Percentiles rank a stretch among this genome's conserved stretches.
phyloP scores from a whole-genome alignment of 2,113 vertebrate genomes.

The Phalacrocorax aristotelis region DNA sequence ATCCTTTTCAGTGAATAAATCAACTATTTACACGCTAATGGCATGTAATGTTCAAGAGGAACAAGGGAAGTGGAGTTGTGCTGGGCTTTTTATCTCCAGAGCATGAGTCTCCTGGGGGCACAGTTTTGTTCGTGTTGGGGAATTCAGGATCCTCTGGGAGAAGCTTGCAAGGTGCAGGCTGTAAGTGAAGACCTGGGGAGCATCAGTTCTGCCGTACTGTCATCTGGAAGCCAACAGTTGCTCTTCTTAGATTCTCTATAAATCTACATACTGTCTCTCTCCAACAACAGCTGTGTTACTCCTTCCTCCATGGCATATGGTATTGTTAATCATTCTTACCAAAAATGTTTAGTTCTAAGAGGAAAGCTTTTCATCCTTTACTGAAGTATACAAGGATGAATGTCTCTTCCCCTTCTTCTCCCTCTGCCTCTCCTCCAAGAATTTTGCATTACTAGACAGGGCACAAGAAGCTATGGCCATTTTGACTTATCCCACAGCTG shows the following conservation, averaged over 20 bases:
- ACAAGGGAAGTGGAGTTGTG: neutral
- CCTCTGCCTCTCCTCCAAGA: neutral
- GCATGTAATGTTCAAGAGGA: neutral
- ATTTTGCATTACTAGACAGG: neutral
- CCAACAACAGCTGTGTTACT: neutral
- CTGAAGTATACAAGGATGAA: neutral
- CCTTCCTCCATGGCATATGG: neutral
- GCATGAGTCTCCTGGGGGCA: accelerated
- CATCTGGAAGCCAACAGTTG: neutral
- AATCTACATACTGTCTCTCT: neutral
- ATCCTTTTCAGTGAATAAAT: neutral
- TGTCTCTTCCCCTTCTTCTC: neutral
- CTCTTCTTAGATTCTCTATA: neutral
- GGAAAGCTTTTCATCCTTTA: neutral
- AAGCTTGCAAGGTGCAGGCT: neutral
- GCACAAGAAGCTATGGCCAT: neutral
- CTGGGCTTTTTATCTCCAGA: neutral
- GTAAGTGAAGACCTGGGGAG: neutral
- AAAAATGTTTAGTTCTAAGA: neutral
- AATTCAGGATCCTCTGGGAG: neutral
- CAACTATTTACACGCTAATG: neutral
- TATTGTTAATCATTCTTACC: neutral
- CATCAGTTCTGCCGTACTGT: accelerated
- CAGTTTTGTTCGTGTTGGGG: neutral
- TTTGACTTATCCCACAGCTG: neutral